phyloP scores from a whole-genome alignment of 2,113 vertebrate genomes.

The Tursiops truncatus region DNA sequence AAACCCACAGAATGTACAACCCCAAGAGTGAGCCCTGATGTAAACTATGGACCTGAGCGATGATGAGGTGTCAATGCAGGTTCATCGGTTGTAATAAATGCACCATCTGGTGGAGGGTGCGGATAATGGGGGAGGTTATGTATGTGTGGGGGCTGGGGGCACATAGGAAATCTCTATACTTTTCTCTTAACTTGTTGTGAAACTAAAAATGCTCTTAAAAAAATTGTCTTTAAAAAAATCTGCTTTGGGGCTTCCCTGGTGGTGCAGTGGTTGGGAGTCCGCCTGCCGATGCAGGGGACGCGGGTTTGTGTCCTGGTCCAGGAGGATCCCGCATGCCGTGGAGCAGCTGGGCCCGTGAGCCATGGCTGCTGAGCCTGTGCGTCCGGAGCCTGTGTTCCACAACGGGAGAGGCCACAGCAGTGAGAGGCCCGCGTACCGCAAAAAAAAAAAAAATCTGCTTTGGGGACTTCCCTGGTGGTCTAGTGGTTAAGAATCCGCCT shows the following conservation, averaged over 20 bases:
- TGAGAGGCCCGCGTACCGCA: too few relatives aligned
- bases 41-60: fast-evolving
- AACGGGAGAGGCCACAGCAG: too few relatives aligned
- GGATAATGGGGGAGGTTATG: neutral
- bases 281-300: too few relatives aligned
- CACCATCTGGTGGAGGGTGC: neutral
- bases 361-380: too few relatives aligned
- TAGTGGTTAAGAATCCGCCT: too few relatives aligned
- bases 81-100: fast-evolving
- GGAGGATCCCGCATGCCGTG: too few relatives aligned
- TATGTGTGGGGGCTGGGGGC: neutral
- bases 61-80: fast-evolving
- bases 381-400: too few relatives aligned
- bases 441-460: neutral
- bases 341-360: too few relatives aligned
- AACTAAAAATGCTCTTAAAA: neutral
- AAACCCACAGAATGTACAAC: neutral
- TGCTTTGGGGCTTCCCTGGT: too few relatives aligned
- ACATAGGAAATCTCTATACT: neutral
- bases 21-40: fast-evolving
- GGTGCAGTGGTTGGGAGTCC: too few relatives aligned
- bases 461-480: too few relatives aligned
- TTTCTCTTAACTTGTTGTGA: neutral
- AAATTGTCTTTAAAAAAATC: neutral
- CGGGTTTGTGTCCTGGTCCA: fast-evolving